phyloP scores from a whole-genome alignment of 1,140 invertebrate genomes.

The Arctopsyche grandis region DNA sequence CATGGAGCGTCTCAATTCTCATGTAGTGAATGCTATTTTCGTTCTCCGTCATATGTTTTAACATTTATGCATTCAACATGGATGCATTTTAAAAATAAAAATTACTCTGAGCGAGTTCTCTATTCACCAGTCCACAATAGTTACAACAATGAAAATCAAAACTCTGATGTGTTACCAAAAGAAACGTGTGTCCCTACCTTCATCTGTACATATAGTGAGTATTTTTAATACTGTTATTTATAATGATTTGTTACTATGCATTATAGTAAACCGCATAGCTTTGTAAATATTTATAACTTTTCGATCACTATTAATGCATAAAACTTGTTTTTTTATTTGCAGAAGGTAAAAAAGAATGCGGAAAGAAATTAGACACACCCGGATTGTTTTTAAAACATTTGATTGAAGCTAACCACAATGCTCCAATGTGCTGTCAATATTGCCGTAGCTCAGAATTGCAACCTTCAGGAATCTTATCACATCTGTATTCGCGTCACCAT shows the following conservation, averaged over 20 bases:
- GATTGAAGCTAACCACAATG: not conserved
- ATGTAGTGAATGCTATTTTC: constrained; percentile 3
- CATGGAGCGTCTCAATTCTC: not conserved
- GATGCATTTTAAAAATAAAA: not conserved
- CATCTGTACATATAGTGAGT: constrained; percentile 31
- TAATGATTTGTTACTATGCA: too few species aligned
- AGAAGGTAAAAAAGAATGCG: constrained; percentile 24
- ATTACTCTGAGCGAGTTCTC: not conserved
- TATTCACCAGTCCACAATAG: not conserved
- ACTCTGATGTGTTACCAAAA: constrained; percentile 1
- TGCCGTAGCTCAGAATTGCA: not conserved
- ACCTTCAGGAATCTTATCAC: not conserved
- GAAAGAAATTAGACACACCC: constrained; percentile 15
- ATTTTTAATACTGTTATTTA: not conserved
- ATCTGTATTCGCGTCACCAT: not conserved
- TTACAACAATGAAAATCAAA: not conserved
- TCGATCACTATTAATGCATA: not conserved
- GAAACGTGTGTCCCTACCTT: not conserved
- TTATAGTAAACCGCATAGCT: too few species aligned
- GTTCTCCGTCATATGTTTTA: constrained; percentile 5
- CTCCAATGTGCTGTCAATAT: constrained; percentile 8
- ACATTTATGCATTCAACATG: not conserved
- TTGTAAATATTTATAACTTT: constrained; percentile 3
- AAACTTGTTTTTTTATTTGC: not conserved
- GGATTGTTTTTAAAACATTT: constrained; percentile 8